Percentiles rank a stretch among this genome's conserved stretches.
Conservation (phyloP, 2,797 vertebrate genomes). For the Micrastur ruficollis region DNA sequence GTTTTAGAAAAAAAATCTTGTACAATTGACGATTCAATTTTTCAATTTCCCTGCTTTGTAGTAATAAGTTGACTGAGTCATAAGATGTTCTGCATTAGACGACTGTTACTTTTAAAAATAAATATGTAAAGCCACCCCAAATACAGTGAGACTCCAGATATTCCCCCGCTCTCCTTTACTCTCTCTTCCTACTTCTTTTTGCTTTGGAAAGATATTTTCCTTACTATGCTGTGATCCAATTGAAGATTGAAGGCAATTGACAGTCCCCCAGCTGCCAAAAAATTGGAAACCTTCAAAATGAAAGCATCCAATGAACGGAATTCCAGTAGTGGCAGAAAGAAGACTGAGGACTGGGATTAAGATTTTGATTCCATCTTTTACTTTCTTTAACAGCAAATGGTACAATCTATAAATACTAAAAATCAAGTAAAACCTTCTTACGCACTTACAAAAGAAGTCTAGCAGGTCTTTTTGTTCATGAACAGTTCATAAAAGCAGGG, state of each 20-base stretch:
- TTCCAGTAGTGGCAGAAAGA: neutral
- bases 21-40: neutral
- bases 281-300: neutral
- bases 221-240: neutral
- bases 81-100: neutral
- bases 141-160: neutral
- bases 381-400: neutral
- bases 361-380: neutral
- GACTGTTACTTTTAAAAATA: neutral
- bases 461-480: neutral
- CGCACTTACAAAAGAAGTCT: neutral
- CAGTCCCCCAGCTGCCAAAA: neutral
- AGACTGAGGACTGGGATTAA: neutral
- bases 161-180: neutral
- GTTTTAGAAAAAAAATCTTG: neutral
- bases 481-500: neutral
- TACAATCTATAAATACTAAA: neutral
- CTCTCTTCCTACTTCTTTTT: neutral
- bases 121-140: neutral
- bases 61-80: neutral
- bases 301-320: neutral
- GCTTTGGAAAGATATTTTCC: neutral
- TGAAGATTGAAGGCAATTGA: neutral
- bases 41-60: neutral
- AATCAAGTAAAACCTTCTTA: neutral